Percentiles rank a stretch among this genome's conserved stretches.
Conservation (phyloP, 2,888 invertebrate species). For the Tanypteryx hageni region DNA sequence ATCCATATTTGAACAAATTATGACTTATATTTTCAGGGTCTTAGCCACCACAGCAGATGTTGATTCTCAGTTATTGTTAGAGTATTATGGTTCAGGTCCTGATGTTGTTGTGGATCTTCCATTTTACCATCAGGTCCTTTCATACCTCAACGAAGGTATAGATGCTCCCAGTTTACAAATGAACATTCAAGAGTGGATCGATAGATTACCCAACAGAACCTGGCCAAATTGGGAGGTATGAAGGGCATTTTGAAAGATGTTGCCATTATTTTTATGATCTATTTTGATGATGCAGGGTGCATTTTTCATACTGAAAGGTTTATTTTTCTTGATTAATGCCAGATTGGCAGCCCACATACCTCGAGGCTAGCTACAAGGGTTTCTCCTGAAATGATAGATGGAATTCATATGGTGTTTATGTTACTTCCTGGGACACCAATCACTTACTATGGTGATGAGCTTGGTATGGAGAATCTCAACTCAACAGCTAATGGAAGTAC, state of each 20-base stretch:
- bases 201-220: conserved; percentile 68
- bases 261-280: too few species aligned
- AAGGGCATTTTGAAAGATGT: background rate
- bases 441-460: conserved; percentile 78
- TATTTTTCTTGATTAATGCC: background rate
- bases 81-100: conserved; percentile 69
- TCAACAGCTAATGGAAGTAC: background rate
- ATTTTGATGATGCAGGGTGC: too few species aligned
- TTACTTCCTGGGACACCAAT: conserved; percentile 89
- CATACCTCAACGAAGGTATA: conserved; percentile 64
- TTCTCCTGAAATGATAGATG: conserved; percentile 77
- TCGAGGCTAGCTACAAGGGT: conserved; percentile 70
- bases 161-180: conserved; percentile 63
- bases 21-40: conserved; percentile 18
- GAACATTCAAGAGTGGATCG: conserved; percentile 68
- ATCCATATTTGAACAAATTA: background rate
- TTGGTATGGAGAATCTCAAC: conserved; percentile 74
- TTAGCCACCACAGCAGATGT: background rate
- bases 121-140: conserved; percentile 69
- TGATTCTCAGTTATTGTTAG: background rate
- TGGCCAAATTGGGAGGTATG: conserved; percentile 72
- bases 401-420: conserved; percentile 81
- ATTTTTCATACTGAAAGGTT: background rate
- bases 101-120: conserved; percentile 69
- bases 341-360: conserved; percentile 11